Conservation (phyloP, 2,797 vertebrate genomes). For the Gallinago solitaria region DNA sequence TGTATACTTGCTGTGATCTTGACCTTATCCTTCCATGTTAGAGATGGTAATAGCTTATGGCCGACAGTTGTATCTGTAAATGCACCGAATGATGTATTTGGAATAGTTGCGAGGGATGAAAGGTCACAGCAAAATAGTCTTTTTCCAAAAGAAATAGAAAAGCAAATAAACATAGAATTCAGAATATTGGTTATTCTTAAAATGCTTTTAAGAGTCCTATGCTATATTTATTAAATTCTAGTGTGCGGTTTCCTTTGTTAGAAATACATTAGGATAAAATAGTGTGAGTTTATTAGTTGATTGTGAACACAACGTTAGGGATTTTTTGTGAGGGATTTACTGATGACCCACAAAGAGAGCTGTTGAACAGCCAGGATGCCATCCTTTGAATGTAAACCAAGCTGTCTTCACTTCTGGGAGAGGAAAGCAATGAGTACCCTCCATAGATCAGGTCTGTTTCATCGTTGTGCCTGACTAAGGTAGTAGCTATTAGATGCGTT, state of each 20-base stretch:
- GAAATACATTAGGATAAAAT: neutral
- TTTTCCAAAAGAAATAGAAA: neutral
- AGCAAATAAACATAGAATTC: neutral
- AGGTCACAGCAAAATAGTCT: neutral
- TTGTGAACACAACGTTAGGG: neutral
- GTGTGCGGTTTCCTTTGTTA: neutral
- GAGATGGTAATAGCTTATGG: neutral
- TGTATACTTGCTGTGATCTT: neutral
- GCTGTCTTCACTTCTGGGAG: neutral
- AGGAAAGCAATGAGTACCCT: neutral
- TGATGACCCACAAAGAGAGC: neutral
- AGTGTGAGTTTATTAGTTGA: neutral
- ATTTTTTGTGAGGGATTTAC: neutral
- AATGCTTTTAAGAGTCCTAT: neutral
- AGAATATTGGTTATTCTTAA: neutral
- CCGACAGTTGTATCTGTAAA: neutral
- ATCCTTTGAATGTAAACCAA: neutral
- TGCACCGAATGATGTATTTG: neutral
- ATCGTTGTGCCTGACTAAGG: neutral
- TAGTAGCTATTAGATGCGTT: neutral
- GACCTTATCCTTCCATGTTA: neutral
- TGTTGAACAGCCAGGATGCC: neutral
- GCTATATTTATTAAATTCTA: neutral
- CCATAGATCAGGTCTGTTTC: neutral
- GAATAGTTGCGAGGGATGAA: neutral